A percentile compares a stretch with the other conserved stretches of the same genome.
These are phyloP conservation scores for Lissocephala sabroskyi DNA, from an alignment of 2,888 invertebrate genomes.

Conservation along the genomic window DNA sequence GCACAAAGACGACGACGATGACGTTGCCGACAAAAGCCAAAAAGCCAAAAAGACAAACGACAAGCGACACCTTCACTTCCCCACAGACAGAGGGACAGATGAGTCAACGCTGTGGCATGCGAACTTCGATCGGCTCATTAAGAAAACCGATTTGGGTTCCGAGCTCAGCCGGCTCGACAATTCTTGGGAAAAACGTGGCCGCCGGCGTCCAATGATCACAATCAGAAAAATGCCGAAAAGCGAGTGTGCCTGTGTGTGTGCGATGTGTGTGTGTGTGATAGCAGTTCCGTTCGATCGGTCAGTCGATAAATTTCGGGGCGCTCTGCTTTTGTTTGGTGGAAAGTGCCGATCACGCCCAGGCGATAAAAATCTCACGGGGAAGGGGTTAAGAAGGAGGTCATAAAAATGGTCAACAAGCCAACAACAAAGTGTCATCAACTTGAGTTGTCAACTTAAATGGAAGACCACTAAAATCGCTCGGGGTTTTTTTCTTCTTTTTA, in stretches of 20 bases:
- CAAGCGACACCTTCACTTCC: constrained; percentile 62
- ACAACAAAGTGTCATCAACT: constrained; percentile 40
- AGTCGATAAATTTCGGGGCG: too few species aligned
- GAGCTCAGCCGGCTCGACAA: too few species aligned
- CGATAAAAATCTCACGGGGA: constrained; percentile 39
- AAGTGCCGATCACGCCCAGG: constrained; percentile 35
- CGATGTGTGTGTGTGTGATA: constrained; percentile 2
- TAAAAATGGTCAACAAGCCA: not conserved
- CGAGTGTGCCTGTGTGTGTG: too few species aligned
- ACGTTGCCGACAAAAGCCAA: constrained; percentile 53
- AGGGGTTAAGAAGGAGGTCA: constrained; percentile 15
- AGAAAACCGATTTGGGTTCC: too few species aligned
- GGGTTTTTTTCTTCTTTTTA: constrained; percentile 13
- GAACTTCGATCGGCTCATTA: constrained; percentile 28
- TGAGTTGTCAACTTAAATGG: constrained; percentile 49
- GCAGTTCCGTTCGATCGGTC: constrained; percentile 33
- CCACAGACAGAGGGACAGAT: constrained; percentile 16
- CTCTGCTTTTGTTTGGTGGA: too few species aligned
- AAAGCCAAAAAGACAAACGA: constrained; percentile 59
- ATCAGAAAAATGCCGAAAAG: too few species aligned
- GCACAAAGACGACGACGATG: constrained; percentile 64
- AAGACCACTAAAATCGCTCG: constrained; percentile 6
- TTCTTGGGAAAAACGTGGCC: not conserved
- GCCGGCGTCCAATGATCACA: not conserved
- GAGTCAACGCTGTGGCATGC: constrained; percentile 61